Evolutionary conservation across 1,140 invertebrate genomes (phyloP).

Genomic region (Trialeurodes vaporariorum): DNA sequence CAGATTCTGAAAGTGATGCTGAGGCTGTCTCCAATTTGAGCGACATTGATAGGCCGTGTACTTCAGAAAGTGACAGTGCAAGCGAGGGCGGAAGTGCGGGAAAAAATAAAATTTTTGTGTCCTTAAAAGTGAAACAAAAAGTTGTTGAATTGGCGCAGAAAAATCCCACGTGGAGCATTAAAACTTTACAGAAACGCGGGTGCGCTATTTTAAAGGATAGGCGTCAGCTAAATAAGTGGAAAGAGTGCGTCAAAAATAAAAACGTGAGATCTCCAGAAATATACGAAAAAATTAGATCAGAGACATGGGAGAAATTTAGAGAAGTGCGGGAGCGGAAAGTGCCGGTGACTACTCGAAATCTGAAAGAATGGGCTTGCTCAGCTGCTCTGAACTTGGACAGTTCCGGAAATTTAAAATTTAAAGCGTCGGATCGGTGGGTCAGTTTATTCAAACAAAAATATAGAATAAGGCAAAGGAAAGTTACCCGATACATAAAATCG

Average conservation of each 20-base stretch:
- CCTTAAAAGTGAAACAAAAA: not conserved
- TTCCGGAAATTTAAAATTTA: not conserved
- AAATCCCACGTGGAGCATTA: not conserved
- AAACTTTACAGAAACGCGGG: not conserved
- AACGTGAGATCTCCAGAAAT: not conserved
- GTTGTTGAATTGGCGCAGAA: not conserved
- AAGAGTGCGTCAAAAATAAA: not conserved
- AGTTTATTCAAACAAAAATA: not conserved
- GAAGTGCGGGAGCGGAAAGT: not conserved
- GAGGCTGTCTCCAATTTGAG: too few relatives aligned
- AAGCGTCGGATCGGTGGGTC: not conserved
- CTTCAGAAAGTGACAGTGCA: too few relatives aligned
- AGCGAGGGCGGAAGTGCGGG: too few relatives aligned
- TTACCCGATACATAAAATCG: conserved; percentile 3
- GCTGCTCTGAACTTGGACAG: not conserved
- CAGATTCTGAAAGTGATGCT: too few relatives aligned
- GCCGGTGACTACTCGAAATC: not conserved
- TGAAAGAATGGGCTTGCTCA: not conserved
- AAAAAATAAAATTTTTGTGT: not conserved
- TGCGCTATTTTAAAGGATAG: not conserved
- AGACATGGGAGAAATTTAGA: not conserved
- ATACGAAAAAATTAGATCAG: too few relatives aligned
- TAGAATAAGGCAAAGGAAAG: not conserved
- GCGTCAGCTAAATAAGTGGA: too few relatives aligned
- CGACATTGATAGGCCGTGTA: too few relatives aligned